A percentile compares a stretch with the other conserved stretches of the same genome.
Evolutionary conservation across 2,797 vertebrate genomes (phyloP).

Genomic region (Hypotaenidia okinawae): DNA sequence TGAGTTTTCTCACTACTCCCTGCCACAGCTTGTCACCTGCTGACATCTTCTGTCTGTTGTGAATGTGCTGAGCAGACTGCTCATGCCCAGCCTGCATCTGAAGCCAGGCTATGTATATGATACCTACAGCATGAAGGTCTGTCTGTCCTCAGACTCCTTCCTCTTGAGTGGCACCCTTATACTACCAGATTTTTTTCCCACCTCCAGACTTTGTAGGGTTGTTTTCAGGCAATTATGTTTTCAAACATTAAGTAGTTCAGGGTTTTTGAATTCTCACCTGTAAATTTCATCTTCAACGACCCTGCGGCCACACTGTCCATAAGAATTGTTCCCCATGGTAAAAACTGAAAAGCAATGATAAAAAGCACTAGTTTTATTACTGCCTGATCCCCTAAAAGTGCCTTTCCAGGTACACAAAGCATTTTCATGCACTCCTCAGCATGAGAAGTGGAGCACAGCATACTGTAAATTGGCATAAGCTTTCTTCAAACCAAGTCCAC

Average conservation of each 20-base stretch:
- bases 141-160: not conserved
- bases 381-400: not conserved
- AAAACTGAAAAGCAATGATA: slow-evolving; percentile 82
- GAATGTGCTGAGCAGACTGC: not conserved
- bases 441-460: not conserved
- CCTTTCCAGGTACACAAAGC: not conserved
- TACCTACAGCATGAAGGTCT: not conserved
- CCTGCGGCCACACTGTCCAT: slow-evolving; percentile 91
- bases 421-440: not conserved
- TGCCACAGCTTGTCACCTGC: not conserved
- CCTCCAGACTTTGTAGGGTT: not conserved
- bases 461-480: not conserved
- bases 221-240: not conserved
- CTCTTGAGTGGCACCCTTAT: not conserved
- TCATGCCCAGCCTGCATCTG: not conserved
- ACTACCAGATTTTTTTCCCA: not conserved
- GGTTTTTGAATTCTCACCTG: slow-evolving; percentile 80
- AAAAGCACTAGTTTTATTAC: not conserved
- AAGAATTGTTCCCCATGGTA: slow-evolving; percentile 95
- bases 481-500: not conserved
- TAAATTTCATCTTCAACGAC: slow-evolving; percentile 90
- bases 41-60: not conserved
- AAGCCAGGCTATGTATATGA: not conserved
- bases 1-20: not conserved
- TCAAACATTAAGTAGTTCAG: not conserved